These are phyloP conservation scores for Peromyscus californicus DNA, from an alignment of 2,113 vertebrate genomes.

Conservation along the genomic window DNA sequence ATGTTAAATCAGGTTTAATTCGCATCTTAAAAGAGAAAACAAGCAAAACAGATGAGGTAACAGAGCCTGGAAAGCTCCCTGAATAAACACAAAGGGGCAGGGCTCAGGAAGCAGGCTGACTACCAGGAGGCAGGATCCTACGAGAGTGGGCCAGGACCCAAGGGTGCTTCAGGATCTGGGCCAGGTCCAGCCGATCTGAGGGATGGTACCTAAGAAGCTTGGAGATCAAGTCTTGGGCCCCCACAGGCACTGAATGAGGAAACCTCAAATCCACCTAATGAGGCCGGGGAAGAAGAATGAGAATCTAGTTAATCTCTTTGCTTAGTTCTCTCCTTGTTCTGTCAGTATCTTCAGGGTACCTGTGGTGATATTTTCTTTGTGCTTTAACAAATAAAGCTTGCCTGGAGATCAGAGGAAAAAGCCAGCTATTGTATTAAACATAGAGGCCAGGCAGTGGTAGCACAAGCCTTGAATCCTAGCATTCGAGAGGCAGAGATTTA, in stretches of 20 bases:
- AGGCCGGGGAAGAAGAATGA: not conserved
- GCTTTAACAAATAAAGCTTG: no score
- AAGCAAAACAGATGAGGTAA: not conserved
- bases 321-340: not conserved
- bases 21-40: not conserved
- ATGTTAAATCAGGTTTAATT: slow-evolving; percentile 41
- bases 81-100: not conserved
- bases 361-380: no score
- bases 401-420: no score
- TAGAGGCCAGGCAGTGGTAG: no score
- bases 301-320: not conserved
- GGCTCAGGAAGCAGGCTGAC: not conserved
- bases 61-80: not conserved
- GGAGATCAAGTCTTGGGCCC: slow-evolving; percentile 90
- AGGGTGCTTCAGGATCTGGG: slow-evolving; percentile 88
- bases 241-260: slow-evolving; percentile 87
- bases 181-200: slow-evolving; percentile 87
- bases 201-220: slow-evolving; percentile 91
- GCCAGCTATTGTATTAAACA: no score
- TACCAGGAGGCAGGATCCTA: slow-evolving; percentile 88
- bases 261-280: slow-evolving; percentile 83
- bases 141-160: slow-evolving; percentile 91
- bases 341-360: not conserved
- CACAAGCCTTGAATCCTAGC: no score
- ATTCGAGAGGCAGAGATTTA: no score